phyloP scores from a whole-genome alignment of 2,113 vertebrate species.

The Stegastes partitus region DNA sequence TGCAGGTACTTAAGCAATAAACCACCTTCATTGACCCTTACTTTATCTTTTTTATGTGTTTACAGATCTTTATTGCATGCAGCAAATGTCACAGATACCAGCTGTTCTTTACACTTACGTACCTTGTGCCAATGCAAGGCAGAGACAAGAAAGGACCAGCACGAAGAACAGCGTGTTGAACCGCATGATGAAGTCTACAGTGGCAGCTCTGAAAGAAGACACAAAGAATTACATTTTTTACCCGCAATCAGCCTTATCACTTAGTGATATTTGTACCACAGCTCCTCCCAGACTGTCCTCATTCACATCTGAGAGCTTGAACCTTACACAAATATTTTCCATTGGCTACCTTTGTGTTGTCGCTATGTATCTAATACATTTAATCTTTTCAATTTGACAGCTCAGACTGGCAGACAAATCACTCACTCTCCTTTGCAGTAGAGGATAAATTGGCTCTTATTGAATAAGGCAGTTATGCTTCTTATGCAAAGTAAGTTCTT shows the following conservation, averaged over 20 bases:
- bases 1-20: constrained; percentile 1
- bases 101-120: constrained; percentile 7
- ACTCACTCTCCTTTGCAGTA: not conserved
- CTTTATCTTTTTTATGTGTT: constrained; percentile 27
- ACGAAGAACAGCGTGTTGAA: constrained; percentile 64
- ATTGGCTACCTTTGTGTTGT: not conserved
- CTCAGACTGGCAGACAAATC: not conserved
- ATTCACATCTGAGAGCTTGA: constrained; percentile 28
- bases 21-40: not conserved
- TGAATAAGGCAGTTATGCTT: too few species aligned
- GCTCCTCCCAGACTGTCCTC: not conserved
- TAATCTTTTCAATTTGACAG: too few species aligned
- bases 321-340: constrained; percentile 42
- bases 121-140: constrained; percentile 79
- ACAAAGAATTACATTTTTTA: constrained; percentile 23
- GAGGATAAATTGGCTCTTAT: too few species aligned
- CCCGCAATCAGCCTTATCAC: constrained; percentile 46
- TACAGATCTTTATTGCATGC: not conserved
- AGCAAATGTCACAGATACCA: not conserved
- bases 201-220: constrained; percentile 20
- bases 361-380: not conserved
- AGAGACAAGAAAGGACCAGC: constrained; percentile 62
- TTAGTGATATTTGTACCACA: not conserved
- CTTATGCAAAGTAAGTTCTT: too few species aligned
- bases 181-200: constrained; percentile 68